These are phyloP conservation scores for Serinus canaria DNA, from an alignment of 2,113 vertebrate species.

Conservation along the genomic window DNA sequence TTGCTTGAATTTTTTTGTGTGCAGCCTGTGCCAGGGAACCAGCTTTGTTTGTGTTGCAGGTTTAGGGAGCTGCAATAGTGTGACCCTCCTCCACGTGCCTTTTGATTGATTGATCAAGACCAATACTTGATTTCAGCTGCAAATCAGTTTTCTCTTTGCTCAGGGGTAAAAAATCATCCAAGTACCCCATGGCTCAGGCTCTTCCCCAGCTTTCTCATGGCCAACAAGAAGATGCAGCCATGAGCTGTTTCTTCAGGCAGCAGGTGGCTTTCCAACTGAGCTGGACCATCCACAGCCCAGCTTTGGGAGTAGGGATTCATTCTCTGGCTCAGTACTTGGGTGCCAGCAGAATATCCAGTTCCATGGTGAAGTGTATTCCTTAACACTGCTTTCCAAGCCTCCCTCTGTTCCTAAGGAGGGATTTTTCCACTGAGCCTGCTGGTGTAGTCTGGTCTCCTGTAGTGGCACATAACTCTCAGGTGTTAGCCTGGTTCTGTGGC, in stretches of 20 bases:
- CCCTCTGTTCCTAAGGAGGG: neutral
- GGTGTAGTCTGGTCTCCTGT: neutral
- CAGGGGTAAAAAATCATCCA: neutral
- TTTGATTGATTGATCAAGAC: neutral
- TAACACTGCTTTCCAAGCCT: neutral
- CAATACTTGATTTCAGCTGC: neutral
- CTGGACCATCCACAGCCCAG: neutral
- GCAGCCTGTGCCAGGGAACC: neutral
- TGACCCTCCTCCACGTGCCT: neutral
- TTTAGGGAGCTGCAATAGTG: neutral
- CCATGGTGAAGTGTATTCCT: neutral
- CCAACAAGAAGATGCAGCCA: neutral
- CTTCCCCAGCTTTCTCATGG: neutral
- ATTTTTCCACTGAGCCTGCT: neutral
- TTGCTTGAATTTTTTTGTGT: neutral
- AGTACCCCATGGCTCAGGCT: neutral
- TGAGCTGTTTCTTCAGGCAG: neutral
- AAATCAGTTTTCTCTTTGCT: neutral
- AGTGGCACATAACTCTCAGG: neutral
- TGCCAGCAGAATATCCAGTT: neutral
- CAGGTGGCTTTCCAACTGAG: neutral
- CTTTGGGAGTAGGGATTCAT: neutral
- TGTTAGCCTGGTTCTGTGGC: neutral
- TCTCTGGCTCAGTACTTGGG: neutral
- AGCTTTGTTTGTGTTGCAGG: rapidly evolving